Conservation (phyloP, 1,140 invertebrate genomes). For the Zaprionus vittiger region DNA sequence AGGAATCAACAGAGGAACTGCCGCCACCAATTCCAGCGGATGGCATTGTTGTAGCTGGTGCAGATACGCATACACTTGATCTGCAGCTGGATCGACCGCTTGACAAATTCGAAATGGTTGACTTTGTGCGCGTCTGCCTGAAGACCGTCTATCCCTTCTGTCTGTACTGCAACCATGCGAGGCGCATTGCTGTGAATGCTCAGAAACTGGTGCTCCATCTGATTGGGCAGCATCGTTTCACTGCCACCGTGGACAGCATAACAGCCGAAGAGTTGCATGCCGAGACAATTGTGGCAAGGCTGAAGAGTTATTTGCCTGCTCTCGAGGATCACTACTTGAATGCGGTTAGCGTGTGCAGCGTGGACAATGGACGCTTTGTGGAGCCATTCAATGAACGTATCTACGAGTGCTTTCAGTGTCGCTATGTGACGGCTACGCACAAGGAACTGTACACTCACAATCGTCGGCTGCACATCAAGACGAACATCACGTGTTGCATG, state of each 20-base stretch:
- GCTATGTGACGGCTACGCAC: conserved; percentile 89
- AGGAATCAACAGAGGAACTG: not conserved
- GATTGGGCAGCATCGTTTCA: conserved; percentile 90
- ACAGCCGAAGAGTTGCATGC: conserved; percentile 90
- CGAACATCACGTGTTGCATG: conserved; percentile 92
- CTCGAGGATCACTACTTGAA: conserved; percentile 88
- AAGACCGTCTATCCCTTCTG: conserved; percentile 88
- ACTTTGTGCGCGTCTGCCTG: conserved; percentile 90
- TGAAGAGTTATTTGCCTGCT: conserved; percentile 88
- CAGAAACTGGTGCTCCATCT: conserved; percentile 91
- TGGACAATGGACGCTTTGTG: conserved; percentile 66
- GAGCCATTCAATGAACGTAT: conserved; percentile 85
- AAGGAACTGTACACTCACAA: conserved; percentile 94
- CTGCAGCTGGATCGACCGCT: conserved; percentile 90
- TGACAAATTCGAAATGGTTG: conserved; percentile 89
- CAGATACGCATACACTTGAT: conserved; percentile 88
- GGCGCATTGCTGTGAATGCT: conserved; percentile 92
- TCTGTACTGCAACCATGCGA: conserved; percentile 93
- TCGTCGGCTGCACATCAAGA: conserved; percentile 92
- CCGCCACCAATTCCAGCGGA: conserved; percentile 43
- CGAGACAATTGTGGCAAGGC: conserved; percentile 88
- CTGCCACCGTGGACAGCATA: conserved; percentile 89
- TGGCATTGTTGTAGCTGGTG: conserved; percentile 85
- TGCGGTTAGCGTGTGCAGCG: conserved; percentile 88
- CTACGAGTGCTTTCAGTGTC: conserved; percentile 94